These are phyloP conservation scores for Notarius quadriscutis DNA, from an alignment of 2,113 vertebrate species.

Conservation along the genomic window DNA sequence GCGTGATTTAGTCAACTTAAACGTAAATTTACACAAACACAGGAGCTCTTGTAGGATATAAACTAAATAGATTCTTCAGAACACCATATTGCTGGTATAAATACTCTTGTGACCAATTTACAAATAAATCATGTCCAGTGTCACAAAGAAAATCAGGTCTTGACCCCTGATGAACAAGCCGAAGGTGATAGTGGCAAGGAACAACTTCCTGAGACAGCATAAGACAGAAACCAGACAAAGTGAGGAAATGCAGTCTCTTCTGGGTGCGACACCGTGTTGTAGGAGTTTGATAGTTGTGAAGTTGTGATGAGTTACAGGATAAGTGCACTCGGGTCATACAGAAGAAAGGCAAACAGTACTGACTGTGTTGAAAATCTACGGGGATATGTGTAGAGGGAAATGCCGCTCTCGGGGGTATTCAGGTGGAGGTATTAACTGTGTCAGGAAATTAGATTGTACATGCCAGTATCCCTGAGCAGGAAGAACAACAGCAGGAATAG, in stretches of 20 bases:
- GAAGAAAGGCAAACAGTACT: background rate
- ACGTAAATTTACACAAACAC: background rate
- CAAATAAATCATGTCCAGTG: background rate
- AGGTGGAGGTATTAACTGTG: conserved; percentile 21
- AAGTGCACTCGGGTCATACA: background rate
- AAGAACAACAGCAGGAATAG: background rate
- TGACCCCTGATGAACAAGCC: background rate
- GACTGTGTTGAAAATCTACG: background rate
- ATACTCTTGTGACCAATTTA: background rate
- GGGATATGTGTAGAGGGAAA: background rate
- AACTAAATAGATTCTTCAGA: background rate
- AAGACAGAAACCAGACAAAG: background rate
- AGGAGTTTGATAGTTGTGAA: background rate
- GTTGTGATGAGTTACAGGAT: background rate
- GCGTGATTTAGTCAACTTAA: background rate
- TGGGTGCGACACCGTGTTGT: too few relatives aligned
- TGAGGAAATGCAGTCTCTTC: background rate
- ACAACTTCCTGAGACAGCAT: background rate
- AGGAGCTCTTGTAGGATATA: background rate
- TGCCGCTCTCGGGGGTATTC: background rate
- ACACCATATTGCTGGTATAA: background rate
- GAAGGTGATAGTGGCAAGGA: background rate
- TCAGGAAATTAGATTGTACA: conserved; percentile 12
- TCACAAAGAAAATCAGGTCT: background rate
- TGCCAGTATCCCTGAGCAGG: background rate